These are phyloP conservation scores for Brachyptera risi DNA, from an alignment of 2,888 invertebrate genomes.

Conservation along the genomic window DNA sequence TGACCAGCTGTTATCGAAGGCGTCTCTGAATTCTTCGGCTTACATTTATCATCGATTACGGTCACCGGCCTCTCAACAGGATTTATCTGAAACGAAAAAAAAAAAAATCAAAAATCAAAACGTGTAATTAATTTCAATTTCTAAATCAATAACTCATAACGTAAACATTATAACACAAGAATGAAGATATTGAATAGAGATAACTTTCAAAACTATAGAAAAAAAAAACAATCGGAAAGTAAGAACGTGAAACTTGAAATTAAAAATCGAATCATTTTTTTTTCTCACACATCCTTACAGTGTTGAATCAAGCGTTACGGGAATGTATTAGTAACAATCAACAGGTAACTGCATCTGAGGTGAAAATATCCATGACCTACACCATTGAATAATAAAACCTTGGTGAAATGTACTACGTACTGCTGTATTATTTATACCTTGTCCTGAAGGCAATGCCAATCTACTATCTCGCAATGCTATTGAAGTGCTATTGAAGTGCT, in stretches of 20 bases:
- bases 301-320: not conserved
- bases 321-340: not conserved
- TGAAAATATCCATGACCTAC: constrained; percentile 17
- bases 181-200: no score
- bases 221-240: constrained; percentile 19
- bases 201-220: no score
- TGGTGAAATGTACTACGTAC: no score
- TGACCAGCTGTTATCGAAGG: no score
- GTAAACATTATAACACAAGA: no score
- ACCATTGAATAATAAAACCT: not conserved
- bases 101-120: constrained; percentile 29
- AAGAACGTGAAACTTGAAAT: constrained; percentile 19
- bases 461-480: no score
- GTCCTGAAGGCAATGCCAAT: constrained; percentile 1
- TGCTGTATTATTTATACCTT: no score
- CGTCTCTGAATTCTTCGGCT: constrained; percentile 43
- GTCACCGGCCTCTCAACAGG: constrained; percentile 43
- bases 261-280: not conserved
- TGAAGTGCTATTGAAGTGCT: not conserved
- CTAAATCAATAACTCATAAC: not conserved
- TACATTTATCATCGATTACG: constrained; percentile 41
- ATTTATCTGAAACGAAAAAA: constrained; percentile 43
- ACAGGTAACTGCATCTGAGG: not conserved
- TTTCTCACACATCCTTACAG: constrained; percentile 6
- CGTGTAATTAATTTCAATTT: not conserved